Evolutionary conservation across 2,113 vertebrate genomes (phyloP), one percentile per base, ranked within the genome.

Genomic region (Mormoops blainvillei): DNA sequence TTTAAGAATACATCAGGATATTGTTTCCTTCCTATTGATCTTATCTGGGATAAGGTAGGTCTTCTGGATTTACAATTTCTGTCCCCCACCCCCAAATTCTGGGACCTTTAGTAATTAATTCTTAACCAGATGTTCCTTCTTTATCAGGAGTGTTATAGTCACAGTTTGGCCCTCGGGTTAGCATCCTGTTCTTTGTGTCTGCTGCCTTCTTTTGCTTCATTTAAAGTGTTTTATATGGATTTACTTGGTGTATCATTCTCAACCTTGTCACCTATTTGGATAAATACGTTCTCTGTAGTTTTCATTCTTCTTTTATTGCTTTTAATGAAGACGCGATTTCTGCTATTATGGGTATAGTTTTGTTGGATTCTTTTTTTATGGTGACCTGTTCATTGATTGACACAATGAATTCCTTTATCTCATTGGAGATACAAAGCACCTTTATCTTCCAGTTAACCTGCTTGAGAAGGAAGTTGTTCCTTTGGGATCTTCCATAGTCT

Each of bases 311-410:
- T 63, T 41, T 52, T 28, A 43, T 12, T 54, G 43, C n/a, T 94
- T 92, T 95, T 82, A 74, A 74, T 52, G 63, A 84, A 95, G 87
- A 92, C 50, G 11, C 9, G 6, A 22, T 93, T 93, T 82, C 89
- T 80, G 24, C 18, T 67, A 38, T 56, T 73, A 38, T 2, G 70
- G 26, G 14, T 36, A 9, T 54, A 36, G 70, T 85, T 71, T 80
- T 92, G 28, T 87, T 83, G 11, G 18, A 16, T 52, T 89, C 54
- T 56, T 52, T 73, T 92, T 94, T 50, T 41, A 58, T 54, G 80
- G 41, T 67, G 78, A 89, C 33, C 43, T 38, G 38, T 65, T 78
- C 61, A n/a, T 22, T 68, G 84, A 95, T 0, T 43, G 71, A 83
- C 36, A 2, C 13, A 65, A 73, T 33, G 19, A 68, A 61, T 86